These are phyloP conservation scores for Lepus oiostolus DNA, from an alignment of 2,797 vertebrate species.

Conservation along the genomic window DNA sequence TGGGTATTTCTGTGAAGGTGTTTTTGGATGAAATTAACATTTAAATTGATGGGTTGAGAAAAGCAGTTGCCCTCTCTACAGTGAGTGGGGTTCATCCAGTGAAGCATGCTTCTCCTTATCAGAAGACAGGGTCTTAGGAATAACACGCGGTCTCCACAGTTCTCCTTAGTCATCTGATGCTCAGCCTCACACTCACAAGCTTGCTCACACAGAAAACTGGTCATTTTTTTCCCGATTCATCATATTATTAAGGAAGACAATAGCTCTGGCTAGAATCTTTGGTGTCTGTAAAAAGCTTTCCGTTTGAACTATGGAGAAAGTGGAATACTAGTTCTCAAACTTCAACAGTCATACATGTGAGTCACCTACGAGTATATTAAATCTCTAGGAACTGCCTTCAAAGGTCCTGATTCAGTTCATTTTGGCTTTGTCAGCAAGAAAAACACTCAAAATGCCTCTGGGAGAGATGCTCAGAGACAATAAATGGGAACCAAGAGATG, in stretches of 20 bases:
- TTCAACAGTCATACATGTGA: not conserved
- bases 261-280: not conserved
- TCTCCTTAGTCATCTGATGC: not conserved
- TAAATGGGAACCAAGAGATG: not conserved
- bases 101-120: not conserved
- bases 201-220: not conserved
- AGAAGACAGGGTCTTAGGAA: not conserved
- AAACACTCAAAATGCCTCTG: not conserved
- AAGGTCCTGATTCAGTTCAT: not conserved
- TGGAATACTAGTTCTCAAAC: not conserved
- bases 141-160: not conserved
- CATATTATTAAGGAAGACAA: not conserved
- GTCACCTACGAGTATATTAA: not conserved
- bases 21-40: too few relatives aligned
- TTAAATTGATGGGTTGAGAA: too few relatives aligned
- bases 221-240: not conserved
- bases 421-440: conserved; percentile 9
- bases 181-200: not conserved
- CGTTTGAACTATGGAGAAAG: not conserved
- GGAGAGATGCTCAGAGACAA: not conserved
- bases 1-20: too few relatives aligned
- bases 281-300: not conserved
- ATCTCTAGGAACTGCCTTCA: not conserved
- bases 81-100: too few relatives aligned
- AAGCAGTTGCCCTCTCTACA: too few relatives aligned